Evolutionary conservation across 2,797 vertebrate genomes (phyloP).

Genomic region (Peromyscus nudipes): DNA sequence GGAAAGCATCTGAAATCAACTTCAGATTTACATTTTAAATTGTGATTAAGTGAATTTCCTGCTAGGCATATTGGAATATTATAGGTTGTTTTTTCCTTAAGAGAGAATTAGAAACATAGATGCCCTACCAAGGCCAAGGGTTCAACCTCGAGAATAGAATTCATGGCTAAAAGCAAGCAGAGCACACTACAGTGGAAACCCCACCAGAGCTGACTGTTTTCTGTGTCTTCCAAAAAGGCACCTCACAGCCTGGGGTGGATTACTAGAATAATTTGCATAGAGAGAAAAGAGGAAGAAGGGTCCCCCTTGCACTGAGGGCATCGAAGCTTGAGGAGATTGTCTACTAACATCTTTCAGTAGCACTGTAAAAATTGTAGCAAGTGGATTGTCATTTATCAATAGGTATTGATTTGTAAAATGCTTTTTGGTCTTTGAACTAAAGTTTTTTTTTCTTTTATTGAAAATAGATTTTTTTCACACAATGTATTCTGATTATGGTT

Average conservation of each 20-base stretch:
- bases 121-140: conserved; percentile 13
- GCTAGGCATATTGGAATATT: neutral
- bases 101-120: conserved; percentile 61
- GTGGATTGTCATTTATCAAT: conserved; percentile 39
- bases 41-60: conserved; percentile 63
- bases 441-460: neutral
- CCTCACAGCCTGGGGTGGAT: neutral
- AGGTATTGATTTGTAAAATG: conserved; percentile 9
- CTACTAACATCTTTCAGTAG: conserved; percentile 20
- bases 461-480: neutral
- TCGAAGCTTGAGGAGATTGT: conserved; percentile 27
- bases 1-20: conserved; percentile 12
- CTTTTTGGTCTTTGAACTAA: neutral
- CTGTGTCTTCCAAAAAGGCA: neutral
- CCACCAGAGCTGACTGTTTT: neutral
- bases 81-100: neutral
- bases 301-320: neutral
- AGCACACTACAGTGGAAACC: conserved; percentile 3
- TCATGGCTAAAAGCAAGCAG: neutral
- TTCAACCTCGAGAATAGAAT: conserved; percentile 35
- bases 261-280: conserved; percentile 7
- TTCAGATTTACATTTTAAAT: conserved; percentile 59
- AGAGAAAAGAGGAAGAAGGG: conserved; percentile 1
- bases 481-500: neutral
- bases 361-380: conserved; percentile 38